A percentile compares a stretch with the other conserved stretches of the same genome.
Conservation (phyloP, 2,888 invertebrate genomes). For the Pardosa pseudoannulata region DNA sequence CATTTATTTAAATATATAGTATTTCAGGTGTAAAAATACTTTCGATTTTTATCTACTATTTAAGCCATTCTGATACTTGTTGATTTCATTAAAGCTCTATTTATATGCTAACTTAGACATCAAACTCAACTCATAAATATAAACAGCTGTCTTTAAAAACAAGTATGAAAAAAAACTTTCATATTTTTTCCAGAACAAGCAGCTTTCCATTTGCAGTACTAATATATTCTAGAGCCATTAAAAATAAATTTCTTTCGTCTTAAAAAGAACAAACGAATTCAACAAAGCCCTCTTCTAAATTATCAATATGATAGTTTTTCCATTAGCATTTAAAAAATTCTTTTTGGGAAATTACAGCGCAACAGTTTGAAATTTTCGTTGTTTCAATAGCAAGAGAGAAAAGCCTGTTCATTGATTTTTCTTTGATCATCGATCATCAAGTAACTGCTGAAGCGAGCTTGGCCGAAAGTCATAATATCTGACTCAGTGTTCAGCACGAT, state of each 20-base stretch:
- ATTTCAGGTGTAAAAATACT: too few relatives aligned
- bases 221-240: too few relatives aligned
- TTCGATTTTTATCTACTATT: too few relatives aligned
- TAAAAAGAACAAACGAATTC: not conserved
- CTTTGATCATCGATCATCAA: constrained; percentile 9
- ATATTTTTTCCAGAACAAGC: too few relatives aligned
- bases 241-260: not conserved
- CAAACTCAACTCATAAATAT: too few relatives aligned
- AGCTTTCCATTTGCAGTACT: too few relatives aligned
- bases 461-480: not conserved
- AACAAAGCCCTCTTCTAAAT: not conserved
- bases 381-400: not conserved
- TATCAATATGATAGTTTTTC: not conserved
- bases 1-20: too few relatives aligned
- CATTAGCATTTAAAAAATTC: constrained; percentile 5
- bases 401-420: constrained; percentile 10
- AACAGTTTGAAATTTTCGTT: constrained; percentile 4
- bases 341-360: not conserved
- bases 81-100: too few relatives aligned
- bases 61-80: too few relatives aligned
- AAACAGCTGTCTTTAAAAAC: too few relatives aligned
- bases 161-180: too few relatives aligned
- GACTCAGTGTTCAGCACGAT: not conserved
- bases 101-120: too few relatives aligned
- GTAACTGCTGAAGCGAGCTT: not conserved